Conservation (phyloP, 2,888 invertebrate species). For the Pseudococcus jackbeardsleyi region DNA sequence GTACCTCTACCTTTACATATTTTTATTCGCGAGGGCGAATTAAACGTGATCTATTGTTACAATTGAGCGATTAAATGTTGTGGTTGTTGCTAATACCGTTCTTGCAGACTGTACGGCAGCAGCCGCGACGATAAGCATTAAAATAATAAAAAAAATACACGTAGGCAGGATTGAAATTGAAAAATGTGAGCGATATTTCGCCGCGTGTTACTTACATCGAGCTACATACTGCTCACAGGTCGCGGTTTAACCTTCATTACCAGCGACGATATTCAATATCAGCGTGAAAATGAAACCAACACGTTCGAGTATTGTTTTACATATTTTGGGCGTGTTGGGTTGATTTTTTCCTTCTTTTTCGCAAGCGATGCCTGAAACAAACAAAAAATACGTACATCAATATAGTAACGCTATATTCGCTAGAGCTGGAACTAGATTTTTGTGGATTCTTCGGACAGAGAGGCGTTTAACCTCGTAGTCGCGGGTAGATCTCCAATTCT, state of each 20-base stretch:
- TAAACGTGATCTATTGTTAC: background rate
- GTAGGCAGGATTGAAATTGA: background rate
- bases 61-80: background rate
- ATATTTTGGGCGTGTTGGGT: conserved; percentile 48
- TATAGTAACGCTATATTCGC: background rate
- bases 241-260: conserved; percentile 33
- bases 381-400: background rate
- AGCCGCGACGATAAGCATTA: background rate
- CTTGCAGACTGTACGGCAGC: background rate
- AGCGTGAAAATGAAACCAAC: conserved; percentile 42
- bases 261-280: conserved; percentile 22
- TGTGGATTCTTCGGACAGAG: background rate
- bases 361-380: background rate
- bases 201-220: background rate
- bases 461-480: conserved; percentile 21
- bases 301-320: conserved; percentile 18
- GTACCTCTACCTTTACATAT: background rate
- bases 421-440: background rate
- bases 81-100: too few relatives aligned
- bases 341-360: background rate
- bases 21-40: background rate
- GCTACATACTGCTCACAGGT: background rate
- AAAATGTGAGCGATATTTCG: conserved; percentile 18
- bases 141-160: conserved; percentile 26
- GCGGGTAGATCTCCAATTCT: background rate